Conservation (phyloP, 2,888 invertebrate species). For the Tachina fera region DNA sequence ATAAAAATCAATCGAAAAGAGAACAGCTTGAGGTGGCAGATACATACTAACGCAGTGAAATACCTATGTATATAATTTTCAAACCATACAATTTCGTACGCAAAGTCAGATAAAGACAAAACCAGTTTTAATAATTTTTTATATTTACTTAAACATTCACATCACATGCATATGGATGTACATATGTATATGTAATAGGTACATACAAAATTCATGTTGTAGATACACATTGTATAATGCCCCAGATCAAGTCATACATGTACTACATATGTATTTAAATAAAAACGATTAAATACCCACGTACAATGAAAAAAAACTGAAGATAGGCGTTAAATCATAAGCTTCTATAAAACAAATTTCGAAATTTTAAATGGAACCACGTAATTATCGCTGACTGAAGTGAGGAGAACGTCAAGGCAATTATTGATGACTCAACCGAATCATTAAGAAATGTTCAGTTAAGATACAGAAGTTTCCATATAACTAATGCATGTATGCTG, state of each 20-base stretch:
- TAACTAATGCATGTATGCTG: background rate
- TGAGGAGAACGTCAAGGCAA: constrained; percentile 14
- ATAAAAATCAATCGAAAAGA: background rate
- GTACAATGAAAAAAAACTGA: background rate
- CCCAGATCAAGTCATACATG: constrained; percentile 32
- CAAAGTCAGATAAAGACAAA: constrained; percentile 11
- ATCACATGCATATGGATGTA: background rate
- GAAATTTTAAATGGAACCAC: constrained; percentile 47
- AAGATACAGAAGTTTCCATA: no score
- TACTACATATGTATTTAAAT: background rate
- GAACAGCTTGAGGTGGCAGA: constrained; percentile 22
- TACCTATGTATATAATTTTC: constrained; percentile 5
- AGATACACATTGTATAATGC: constrained; percentile 2
- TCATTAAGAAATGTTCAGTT: constrained; percentile 7
- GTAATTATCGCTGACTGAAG: constrained; percentile 60
- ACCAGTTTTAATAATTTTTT: constrained; percentile 52
- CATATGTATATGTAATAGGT: no score
- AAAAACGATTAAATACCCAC: constrained; percentile 5
- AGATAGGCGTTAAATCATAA: constrained; percentile 8
- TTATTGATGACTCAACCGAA: constrained; percentile 55
- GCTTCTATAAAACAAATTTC: constrained; percentile 19
- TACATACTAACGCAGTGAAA: background rate
- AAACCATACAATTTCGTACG: background rate
- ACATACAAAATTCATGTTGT: background rate
- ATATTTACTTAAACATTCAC: background rate